These are phyloP conservation scores for Planiliza haematocheilus DNA, from an alignment of 2,113 vertebrate genomes.

Conservation along the genomic window DNA sequence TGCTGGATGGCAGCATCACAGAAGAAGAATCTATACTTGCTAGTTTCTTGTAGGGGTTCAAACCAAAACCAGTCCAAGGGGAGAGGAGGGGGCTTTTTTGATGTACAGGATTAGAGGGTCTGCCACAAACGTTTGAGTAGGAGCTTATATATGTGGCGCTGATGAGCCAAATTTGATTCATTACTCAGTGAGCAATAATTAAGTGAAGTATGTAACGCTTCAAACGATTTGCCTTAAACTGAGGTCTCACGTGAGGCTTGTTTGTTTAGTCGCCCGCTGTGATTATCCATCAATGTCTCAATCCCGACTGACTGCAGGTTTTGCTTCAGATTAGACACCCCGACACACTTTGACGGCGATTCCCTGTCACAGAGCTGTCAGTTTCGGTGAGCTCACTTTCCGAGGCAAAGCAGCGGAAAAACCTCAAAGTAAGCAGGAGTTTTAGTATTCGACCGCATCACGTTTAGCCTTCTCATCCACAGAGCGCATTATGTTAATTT, in stretches of 20 bases:
- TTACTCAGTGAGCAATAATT: slow-evolving; percentile 6
- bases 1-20: not conserved
- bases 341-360: not conserved
- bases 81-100: too few relatives aligned
- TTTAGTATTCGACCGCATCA: too few relatives aligned
- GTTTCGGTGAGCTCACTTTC: too few relatives aligned
- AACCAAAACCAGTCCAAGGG: too few relatives aligned
- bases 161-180: slow-evolving; percentile 15
- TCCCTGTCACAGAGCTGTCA: not conserved
- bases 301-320: slow-evolving; percentile 2
- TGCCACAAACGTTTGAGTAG: not conserved
- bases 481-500: too few relatives aligned
- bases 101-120: not conserved
- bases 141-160: not conserved
- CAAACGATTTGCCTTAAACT: not conserved
- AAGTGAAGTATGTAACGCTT: slow-evolving; percentile 1
- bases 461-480: too few relatives aligned
- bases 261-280: slow-evolving; percentile 12
- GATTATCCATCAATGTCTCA: not conserved
- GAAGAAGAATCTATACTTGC: not conserved
- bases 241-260: slow-evolving; percentile 6
- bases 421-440: too few relatives aligned
- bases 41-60: not conserved
- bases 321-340: not conserved
- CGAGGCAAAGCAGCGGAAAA: too few relatives aligned